A percentile compares a stretch with the other conserved stretches of the same genome.
Conservation (phyloP, 2,888 invertebrate species). For the Drosophila mulleri region DNA sequence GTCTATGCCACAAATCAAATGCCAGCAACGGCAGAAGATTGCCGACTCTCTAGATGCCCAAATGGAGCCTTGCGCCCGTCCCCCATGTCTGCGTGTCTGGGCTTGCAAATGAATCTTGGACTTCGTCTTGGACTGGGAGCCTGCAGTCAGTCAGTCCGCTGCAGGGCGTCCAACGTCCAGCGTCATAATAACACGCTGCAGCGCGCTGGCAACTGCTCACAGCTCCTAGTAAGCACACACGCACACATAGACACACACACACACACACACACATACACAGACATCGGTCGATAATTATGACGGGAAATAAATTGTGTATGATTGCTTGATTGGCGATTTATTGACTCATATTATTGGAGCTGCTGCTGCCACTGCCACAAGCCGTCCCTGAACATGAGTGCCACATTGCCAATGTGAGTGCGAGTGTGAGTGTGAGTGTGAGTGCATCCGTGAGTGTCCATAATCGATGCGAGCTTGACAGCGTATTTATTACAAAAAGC, state of each 20-base stretch:
- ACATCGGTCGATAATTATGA: conserved; percentile 81
- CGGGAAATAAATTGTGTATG: conserved; percentile 84
- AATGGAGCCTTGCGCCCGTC: conserved; percentile 37
- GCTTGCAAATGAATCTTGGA: conserved; percentile 50
- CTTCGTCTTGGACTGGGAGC: conserved; percentile 27
- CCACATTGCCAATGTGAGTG: conserved; percentile 4
- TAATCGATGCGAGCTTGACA: conserved; percentile 82
- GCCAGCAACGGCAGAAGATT: conserved; percentile 55
- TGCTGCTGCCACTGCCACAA: conserved; percentile 45
- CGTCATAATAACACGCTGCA: conserved; percentile 80
- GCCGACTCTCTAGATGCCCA: conserved; percentile 30
- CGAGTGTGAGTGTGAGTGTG: conserved; percentile 28
- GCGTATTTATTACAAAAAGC: conserved; percentile 80
- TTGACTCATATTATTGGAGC: conserved; percentile 81
- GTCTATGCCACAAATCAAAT: conserved; percentile 78
- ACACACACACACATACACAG: conserved; percentile 14
- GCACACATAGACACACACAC: conserved; percentile 6
- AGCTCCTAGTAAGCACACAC: conserved; percentile 27
- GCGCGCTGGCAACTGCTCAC: conserved; percentile 22
- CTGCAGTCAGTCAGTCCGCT: conserved; percentile 57
- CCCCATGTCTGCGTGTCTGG: conserved; percentile 1
- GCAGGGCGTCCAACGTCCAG: conserved; percentile 76
- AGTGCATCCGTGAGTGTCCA: conserved; percentile 76
- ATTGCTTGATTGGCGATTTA: conserved; percentile 84
- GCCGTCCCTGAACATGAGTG: conserved; percentile 32